Evolutionary conservation across 92 coral and sea anemone genomes (phyloP).

Genomic region (Hydrozoanthus gracilis): DNA sequence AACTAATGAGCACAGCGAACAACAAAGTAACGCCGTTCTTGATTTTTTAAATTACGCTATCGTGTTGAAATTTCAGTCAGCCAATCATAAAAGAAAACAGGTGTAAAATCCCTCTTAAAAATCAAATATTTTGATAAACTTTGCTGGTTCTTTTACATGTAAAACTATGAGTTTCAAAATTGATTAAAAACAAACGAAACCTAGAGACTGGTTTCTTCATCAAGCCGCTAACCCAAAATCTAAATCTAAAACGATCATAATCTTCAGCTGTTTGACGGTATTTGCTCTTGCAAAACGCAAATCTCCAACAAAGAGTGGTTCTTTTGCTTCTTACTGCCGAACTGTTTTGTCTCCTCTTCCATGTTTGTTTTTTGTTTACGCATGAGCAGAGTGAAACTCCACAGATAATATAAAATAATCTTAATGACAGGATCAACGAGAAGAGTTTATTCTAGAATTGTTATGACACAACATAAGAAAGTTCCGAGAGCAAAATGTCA

Average conservation of each 20-base stretch:
- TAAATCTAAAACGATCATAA: neutral
- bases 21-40: neutral
- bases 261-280: neutral
- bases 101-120: neutral
- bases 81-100: neutral
- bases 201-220: no score
- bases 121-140: neutral
- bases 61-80: neutral
- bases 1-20: neutral
- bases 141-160: neutral
- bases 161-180: neutral
- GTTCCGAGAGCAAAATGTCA: no score
- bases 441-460: no score
- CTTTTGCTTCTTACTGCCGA: neutral
- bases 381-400: neutral
- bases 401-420: constrained; percentile 25
- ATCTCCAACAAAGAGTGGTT: neutral
- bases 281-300: neutral
- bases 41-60: neutral
- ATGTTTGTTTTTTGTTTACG: neutral
- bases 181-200: no score
- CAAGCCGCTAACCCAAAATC: neutral
- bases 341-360: neutral
- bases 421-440: neutral
- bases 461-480: no score